Evolutionary conservation across 2,113 vertebrate genomes (phyloP), one percentile per base, ranked within the genome.

Genomic region (Oxyruncus cristatus): DNA sequence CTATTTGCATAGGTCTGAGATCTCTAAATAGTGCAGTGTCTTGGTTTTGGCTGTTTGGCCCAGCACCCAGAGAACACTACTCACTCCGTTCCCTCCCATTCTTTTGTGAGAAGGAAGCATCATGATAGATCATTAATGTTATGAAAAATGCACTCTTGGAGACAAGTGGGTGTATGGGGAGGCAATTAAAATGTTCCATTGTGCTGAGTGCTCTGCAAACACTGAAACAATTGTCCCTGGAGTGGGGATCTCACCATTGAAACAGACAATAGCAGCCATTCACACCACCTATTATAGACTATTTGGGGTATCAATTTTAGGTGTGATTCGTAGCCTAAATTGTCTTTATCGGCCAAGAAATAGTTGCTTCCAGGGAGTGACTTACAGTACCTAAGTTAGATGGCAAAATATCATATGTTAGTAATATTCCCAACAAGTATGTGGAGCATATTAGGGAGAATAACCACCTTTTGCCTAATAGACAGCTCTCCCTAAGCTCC

Each of bases 111-210:
- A 78, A 68, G 85, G 56, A 94, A 72, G 24, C 39, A 74, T 63
- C 80, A 67, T 39, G 80, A 93, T 84, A 70, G 79, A 74, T 86
- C 63, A 86, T 93, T 85, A 90, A 70, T 0, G 2, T 66, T 85
- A 79, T 41, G 83, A 97, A 95, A 93, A 95, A 96, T 81, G 49
- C 5, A 2, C 49, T 79, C 35, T 83, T 2, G 2, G 91, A 95
- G 73, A 77, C 68, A 71, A 91, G 65, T 0, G 11, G n/a, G 79
- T 92, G 88, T 86, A 80, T 6, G 4, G 30, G 53, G 83, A 96
- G 80, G 80, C 91, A 96, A 95, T 92, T 92, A 95, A 91, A 95
- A 67, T 78, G 56, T 91, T 93, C 91, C 68, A 84, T 95, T 95
- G 88, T 95, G 75, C 55, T 93, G 52, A 88, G 50, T 5, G 0